Base-by-base conservation (phyloP, 2,888 invertebrate species). In the Leucophenga montana region DNA sequence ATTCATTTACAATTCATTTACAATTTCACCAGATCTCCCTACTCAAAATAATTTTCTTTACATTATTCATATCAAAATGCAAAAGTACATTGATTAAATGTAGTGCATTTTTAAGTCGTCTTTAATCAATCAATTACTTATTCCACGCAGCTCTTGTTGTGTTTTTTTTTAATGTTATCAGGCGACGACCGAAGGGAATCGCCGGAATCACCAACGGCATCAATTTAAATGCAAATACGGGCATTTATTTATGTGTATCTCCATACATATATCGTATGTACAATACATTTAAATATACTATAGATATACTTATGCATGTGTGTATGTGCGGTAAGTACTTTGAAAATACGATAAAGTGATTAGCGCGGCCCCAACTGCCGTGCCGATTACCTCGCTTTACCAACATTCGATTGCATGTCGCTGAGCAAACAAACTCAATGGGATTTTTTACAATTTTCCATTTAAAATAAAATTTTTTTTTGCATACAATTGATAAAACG, bases 401-500 rank as follows among this genome's bases (percentile, higher is more conserved):
- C 59, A 27, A 27, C n/a, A 31, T 59, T 27, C 27, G 16, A 3
- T 39, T 57, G 57, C 31, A 16, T 59, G 59, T 56, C 27, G 27
- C 27, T 27, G 59, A 5, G 27, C 59, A 27, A 14, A 22, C 59
- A 18, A 31, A 33, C 59, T 33, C 59, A 59, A 33, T 59, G 59
- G 33, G 59, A 33, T 59, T 59, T 59, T 59, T 33, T 33, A 33
- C 33, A 27, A 50, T 50, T 16, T 59, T 33, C 33, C 33, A 59
- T 59, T 59, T 31, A 31, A 59, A 16, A 18, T 50, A 33, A 14
- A 27, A 27, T 9, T 61, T 61, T 61, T n/a, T 61, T 75, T 67
- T 69, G 69, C 66, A 66, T 61, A 16, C 71, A 76, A 79, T 77
- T 77, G 78, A 76, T 77, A 76, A 75, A 73, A 71, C 67, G 44